Percentiles rank a stretch among this genome's conserved stretches.
Conservation (phyloP, 2,888 invertebrate species). For the Amphimallon solstitiale region DNA sequence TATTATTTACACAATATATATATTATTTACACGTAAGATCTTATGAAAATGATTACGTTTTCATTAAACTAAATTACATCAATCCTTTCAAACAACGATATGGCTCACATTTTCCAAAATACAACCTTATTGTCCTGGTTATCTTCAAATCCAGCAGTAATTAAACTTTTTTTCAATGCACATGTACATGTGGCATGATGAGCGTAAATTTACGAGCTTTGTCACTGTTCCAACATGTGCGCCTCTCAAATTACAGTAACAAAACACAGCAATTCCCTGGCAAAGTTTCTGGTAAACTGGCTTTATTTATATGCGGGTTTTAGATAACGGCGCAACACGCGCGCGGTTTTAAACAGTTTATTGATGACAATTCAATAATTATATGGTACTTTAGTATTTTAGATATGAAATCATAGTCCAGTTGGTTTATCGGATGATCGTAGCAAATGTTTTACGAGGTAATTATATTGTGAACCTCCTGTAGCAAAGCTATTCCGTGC, state of each 20-base stretch:
- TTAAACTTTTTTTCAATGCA: neutral
- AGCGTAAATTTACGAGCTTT: conserved; percentile 17
- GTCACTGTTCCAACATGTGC: conserved; percentile 6
- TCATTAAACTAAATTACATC: too few species aligned
- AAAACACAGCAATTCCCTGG: conserved; percentile 31
- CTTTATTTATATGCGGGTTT: conserved; percentile 42
- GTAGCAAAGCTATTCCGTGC: conserved; percentile 21
- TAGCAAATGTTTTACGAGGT: conserved; percentile 49
- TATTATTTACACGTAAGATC: too few species aligned
- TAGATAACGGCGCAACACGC: conserved; percentile 43
- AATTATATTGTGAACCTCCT: conserved; percentile 49
- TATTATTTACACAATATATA: too few species aligned
- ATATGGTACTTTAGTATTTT: conserved; percentile 53
- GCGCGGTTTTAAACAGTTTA: conserved; percentile 50
- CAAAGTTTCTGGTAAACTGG: conserved; percentile 40
- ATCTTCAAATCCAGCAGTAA: neutral
- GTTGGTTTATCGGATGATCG: conserved; percentile 50
- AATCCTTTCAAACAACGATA: too few species aligned
- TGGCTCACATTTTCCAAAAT: too few species aligned
- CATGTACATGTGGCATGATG: neutral
- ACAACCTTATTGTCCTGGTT: too few species aligned
- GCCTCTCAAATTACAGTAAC: conserved; percentile 20
- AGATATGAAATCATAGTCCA: conserved; percentile 51
- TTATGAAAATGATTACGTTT: too few species aligned
- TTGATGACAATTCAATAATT: conserved; percentile 54